A percentile compares a stretch with the other conserved stretches of the same genome.
Conservation (phyloP, 2,797 vertebrate genomes). For the Microctenopoma steveboyesi region DNA sequence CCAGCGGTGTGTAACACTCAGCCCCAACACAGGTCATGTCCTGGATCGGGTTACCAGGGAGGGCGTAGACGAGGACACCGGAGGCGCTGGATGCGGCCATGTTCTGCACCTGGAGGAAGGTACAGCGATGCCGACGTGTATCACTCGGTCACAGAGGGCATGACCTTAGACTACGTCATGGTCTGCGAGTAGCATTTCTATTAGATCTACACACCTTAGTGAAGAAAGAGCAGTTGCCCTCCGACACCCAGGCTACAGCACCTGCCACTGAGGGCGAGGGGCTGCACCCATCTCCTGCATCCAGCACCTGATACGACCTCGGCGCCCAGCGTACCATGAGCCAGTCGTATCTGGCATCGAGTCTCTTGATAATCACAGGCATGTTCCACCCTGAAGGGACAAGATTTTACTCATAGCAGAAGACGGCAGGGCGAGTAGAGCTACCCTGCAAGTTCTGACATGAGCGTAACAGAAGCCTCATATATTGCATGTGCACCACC, state of each 20-base stretch:
- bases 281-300: conserved; percentile 79
- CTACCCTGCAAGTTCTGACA: too few species aligned
- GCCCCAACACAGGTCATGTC: conserved; percentile 83
- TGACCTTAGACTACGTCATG: too few species aligned
- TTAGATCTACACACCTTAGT: conserved; percentile 75
- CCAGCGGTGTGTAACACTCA: conserved; percentile 72
- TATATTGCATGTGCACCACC: too few species aligned
- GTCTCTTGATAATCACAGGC: conserved; percentile 78
- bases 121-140: not conserved
- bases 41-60: conserved; percentile 76
- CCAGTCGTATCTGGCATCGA: conserved; percentile 85
- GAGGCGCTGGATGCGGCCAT: conserved; percentile 81
- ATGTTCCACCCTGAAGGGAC: conserved; percentile 75
- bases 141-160: not conserved
- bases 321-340: conserved; percentile 68
- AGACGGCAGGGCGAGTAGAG: not conserved
- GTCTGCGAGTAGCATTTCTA: too few species aligned
- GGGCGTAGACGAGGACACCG: conserved; percentile 80
- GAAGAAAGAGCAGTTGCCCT: conserved; percentile 83
- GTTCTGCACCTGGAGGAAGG: conserved; percentile 73
- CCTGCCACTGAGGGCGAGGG: conserved; percentile 52
- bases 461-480: too few species aligned
- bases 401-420: not conserved
- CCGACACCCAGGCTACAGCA: conserved; percentile 83
- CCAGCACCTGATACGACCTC: conserved; percentile 61